Percentiles rank a stretch among this genome's conserved stretches.
Conservation (phyloP, 2,113 vertebrate species). For the Chunga burmeisteri region DNA sequence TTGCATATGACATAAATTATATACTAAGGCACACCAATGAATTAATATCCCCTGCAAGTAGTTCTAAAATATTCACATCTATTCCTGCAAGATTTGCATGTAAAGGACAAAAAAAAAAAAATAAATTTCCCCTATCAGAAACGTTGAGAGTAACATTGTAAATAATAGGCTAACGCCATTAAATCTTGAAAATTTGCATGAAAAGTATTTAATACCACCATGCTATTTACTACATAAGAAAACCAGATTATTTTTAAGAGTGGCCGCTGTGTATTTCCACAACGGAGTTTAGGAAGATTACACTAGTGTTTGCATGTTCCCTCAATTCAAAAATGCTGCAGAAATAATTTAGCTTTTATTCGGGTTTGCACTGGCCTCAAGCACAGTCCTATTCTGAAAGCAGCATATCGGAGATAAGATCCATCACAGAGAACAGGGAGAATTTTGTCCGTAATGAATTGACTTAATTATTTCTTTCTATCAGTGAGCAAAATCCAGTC, state of each 20-base stretch:
- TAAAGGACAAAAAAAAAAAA: background rate
- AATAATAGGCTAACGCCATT: background rate
- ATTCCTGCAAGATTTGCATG: background rate
- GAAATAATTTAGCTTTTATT: background rate
- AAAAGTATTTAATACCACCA: background rate
- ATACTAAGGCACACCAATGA: background rate
- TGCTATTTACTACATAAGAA: background rate
- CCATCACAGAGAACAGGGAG: background rate
- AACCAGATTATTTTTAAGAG: background rate
- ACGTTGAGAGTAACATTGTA: background rate
- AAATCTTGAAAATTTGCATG: background rate
- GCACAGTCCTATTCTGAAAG: background rate
- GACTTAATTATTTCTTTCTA: background rate
- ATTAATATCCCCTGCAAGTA: background rate
- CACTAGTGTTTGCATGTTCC: background rate
- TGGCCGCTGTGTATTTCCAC: background rate
- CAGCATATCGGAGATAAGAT: background rate
- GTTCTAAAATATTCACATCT: background rate
- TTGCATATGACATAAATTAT: background rate
- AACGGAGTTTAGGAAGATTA: background rate
- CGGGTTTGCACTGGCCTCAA: background rate
- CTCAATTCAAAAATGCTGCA: background rate
- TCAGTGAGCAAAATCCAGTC: background rate
- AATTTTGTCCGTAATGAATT: background rate
- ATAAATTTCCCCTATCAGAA: background rate